phyloP scores from a whole-genome alignment of 2,797 vertebrate genomes.

The Diplodus sargus region DNA sequence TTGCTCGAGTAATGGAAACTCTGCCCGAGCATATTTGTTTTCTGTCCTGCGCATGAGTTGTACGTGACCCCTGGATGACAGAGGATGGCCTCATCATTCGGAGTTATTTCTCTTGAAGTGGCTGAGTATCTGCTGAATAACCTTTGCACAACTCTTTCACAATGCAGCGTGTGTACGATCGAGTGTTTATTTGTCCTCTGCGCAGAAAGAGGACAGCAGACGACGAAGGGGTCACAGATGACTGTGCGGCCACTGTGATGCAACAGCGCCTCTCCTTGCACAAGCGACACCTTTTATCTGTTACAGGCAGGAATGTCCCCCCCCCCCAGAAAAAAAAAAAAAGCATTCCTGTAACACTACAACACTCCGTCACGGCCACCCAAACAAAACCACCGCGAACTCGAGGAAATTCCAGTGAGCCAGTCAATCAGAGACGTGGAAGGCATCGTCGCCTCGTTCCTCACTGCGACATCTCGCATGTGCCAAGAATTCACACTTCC shows the following conservation, averaged over 20 bases:
- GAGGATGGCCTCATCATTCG: background rate
- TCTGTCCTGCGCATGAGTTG: background rate
- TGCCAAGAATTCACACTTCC: slow-evolving; percentile 79
- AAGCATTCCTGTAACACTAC: slow-evolving; percentile 60
- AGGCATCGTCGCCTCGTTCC: slow-evolving; percentile 44
- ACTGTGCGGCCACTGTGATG: slow-evolving; percentile 14
- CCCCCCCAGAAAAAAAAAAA: slow-evolving; percentile 2
- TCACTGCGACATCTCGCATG: slow-evolving; percentile 55
- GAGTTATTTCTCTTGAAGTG: background rate
- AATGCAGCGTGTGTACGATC: background rate
- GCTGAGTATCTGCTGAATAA: background rate
- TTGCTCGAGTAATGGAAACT: background rate
- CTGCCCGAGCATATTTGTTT: background rate
- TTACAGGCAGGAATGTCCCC: slow-evolving; percentile 43
- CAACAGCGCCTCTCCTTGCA: slow-evolving; percentile 37
- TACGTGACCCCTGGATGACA: background rate
- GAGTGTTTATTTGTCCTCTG: background rate
- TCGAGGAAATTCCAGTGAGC: slow-evolving; percentile 71
- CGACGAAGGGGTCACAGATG: slow-evolving; percentile 14
- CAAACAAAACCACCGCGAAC: slow-evolving; percentile 62
- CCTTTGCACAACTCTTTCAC: background rate
- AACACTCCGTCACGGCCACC: slow-evolving; percentile 60
- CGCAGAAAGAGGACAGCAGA: background rate
- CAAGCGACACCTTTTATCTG: slow-evolving; percentile 40
- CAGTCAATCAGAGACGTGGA: slow-evolving; percentile 59